A percentile compares a stretch with the other conserved stretches of the same genome.
Conservation (phyloP, 2,888 invertebrate species). For the Aphidius colemani region DNA sequence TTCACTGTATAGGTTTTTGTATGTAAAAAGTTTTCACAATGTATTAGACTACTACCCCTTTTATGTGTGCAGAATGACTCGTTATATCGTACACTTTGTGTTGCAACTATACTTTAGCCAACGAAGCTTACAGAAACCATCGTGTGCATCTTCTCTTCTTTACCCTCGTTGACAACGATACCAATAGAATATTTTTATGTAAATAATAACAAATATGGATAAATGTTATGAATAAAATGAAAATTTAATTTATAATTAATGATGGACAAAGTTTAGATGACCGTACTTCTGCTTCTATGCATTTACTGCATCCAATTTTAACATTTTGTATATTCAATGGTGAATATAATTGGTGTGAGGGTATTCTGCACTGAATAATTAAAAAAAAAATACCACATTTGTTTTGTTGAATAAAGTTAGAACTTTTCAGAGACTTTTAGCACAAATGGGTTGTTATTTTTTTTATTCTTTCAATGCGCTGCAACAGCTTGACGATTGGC, state of each 20-base stretch:
- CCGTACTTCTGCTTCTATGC: constrained; percentile 38
- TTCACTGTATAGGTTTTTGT: too few relatives aligned
- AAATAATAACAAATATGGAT: background rate
- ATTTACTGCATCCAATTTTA: too few relatives aligned
- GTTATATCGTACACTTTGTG: constrained; percentile 5
- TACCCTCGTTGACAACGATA: constrained; percentile 22
- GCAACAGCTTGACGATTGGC: too few relatives aligned
- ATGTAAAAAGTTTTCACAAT: constrained; percentile 13
- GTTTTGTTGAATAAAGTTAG: too few relatives aligned
- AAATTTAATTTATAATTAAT: constrained; percentile 59
- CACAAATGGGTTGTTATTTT: too few relatives aligned
- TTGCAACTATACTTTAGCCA: background rate
- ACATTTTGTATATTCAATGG: too few relatives aligned
- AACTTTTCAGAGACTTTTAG: too few relatives aligned
- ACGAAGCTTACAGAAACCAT: constrained; percentile 10
- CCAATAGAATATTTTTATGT: constrained; percentile 52
- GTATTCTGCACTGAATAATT: too few relatives aligned
- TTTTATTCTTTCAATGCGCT: too few relatives aligned
- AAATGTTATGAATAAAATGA: constrained; percentile 34
- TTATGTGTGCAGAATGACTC: constrained; percentile 28
- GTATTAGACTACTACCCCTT: constrained; percentile 17
- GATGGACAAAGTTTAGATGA: constrained; percentile 56
- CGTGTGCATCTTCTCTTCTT: background rate
- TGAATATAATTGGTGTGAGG: too few relatives aligned
- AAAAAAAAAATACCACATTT: too few relatives aligned